Base-by-base conservation (phyloP, 2,888 invertebrate genomes). In the Chorisops tibialis region DNA sequence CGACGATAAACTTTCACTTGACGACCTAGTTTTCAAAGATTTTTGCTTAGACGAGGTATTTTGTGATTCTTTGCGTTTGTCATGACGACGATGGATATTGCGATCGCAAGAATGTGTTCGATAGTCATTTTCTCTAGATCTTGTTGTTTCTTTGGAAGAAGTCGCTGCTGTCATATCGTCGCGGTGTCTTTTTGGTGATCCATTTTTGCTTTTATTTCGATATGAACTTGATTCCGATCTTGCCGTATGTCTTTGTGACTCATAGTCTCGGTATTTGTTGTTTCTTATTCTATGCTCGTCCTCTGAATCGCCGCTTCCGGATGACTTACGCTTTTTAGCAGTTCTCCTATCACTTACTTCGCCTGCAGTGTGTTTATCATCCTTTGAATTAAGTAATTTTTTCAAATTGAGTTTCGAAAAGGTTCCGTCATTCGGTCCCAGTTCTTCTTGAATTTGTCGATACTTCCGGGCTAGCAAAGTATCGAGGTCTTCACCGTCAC, bases 401-500 rank as follows among this genome's bases (percentile, higher is more conserved):
- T 73, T 74, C 14, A 79, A 67, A 66, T 75, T 74, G 11, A 74
- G 58, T 1, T 74, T 73, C 2, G 68, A 70, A 18, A 69, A 66
- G 4, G 68, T 64, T 2, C 61, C 58, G 48, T 75, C 73, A 3
- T 71, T 70, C 7, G 69, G 67, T 12, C 68, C 67, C 1, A 71
- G 50, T 38, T 64, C 82, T 65, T 81, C 81, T 72, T 85, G 83
- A 0, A 90, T 76, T 65, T 87, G 84, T 72, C 83, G 87, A 63
- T 87, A 84, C 72, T 88, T 89, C 66, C 84, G 84, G 68, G 87
- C 85, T 59, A 92, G 78, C 69, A 87, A 81, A 65, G 83, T 81
- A 74, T 90, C 89, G 16, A 91, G 77, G 70, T 85, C 82, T 62
- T 74, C 74, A 52, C 79, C 79, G 22, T 79, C 79, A 64, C 78